Evolutionary conservation across 2,888 invertebrate genomes (phyloP).

Genomic region (Acronicta leporina): DNA sequence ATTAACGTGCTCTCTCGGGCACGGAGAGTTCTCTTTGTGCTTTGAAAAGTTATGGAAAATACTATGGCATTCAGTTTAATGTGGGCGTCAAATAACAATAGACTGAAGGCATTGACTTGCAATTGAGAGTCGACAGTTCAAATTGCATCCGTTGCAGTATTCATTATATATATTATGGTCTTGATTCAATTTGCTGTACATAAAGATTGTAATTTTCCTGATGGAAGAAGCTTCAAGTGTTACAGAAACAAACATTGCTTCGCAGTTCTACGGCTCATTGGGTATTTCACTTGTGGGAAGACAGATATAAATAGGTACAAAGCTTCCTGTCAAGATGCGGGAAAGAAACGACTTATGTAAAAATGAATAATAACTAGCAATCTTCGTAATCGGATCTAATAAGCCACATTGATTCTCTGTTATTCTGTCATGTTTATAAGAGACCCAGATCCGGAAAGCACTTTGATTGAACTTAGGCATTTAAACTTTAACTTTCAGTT

Average conservation of each 20-base stretch:
- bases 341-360: no score
- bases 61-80: neutral
- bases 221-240: neutral
- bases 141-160: slow-evolving; percentile 21
- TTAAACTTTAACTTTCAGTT: slow-evolving; percentile 2
- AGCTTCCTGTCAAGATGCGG: no score
- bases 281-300: no score
- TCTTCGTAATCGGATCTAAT: no score
- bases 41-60: neutral
- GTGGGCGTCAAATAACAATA: slow-evolving; percentile 6
- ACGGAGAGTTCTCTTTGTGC: no score
- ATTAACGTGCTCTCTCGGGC: no score
- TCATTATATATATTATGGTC: slow-evolving; percentile 7
- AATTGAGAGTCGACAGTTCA: slow-evolving; percentile 42
- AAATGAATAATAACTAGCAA: no score
- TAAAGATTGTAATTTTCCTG: neutral
- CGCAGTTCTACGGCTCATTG: no score
- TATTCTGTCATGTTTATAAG: no score
- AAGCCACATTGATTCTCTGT: no score
- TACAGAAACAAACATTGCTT: neutral
- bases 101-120: slow-evolving; percentile 33
- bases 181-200: slow-evolving; percentile 6
- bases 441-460: no score
- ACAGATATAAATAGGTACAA: no score
- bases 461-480: slow-evolving; percentile 38